Percentiles rank a stretch among this genome's conserved stretches.
Conservation (phyloP, 2,888 invertebrate genomes). For the Ashinkailepas kermadecensis region DNA sequence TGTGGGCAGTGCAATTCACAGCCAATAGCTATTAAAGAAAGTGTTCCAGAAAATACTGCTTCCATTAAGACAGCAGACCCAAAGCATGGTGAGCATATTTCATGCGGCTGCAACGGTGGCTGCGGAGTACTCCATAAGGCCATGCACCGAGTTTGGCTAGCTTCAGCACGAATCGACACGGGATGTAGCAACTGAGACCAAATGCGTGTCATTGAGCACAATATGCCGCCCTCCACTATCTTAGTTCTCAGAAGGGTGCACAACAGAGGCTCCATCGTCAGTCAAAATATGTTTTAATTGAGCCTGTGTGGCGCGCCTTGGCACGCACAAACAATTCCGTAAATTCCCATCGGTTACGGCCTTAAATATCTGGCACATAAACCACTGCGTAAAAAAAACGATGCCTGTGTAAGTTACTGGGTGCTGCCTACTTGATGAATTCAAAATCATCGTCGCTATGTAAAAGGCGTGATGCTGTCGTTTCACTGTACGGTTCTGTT, state of each 20-base stretch:
- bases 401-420: not conserved
- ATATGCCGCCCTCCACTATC: not conserved
- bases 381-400: not conserved
- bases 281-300: not conserved
- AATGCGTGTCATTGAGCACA: not conserved
- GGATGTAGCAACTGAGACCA: not conserved
- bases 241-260: not conserved
- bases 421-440: not conserved
- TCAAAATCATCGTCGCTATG: not conserved
- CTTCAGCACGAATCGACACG: too few relatives aligned
- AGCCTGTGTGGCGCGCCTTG: not conserved
- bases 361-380: slow-evolving; percentile 10
- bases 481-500: too few relatives aligned
- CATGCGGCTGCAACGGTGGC: not conserved
- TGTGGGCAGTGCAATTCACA: slow-evolving; percentile 1
- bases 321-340: slow-evolving; percentile 20
- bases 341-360: slow-evolving; percentile 17
- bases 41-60: slow-evolving; percentile 13
- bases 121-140: not conserved
- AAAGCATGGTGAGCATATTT: not conserved
- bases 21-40: slow-evolving; percentile 21
- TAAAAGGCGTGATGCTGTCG: not conserved
- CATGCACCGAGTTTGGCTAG: not conserved
- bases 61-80: slow-evolving; percentile 10
- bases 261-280: not conserved